Conservation (phyloP, 2,797 vertebrate species). For the Hydrophis major region DNA sequence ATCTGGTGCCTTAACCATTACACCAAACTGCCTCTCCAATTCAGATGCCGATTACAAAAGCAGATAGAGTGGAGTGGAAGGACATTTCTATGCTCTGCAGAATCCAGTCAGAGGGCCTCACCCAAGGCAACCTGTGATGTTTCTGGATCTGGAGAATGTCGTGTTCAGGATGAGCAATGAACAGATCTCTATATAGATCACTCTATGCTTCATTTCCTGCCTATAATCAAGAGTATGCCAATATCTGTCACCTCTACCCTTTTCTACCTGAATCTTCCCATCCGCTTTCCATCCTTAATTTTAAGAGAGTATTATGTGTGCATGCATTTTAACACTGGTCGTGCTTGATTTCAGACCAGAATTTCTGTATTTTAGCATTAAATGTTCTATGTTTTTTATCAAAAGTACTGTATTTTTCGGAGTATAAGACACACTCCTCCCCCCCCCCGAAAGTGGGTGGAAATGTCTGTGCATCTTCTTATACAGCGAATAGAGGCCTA, state of each 20-base stretch:
- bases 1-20: neutral
- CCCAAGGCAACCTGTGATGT: neutral
- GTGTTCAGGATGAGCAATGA: neutral
- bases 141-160: neutral
- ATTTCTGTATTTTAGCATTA: neutral
- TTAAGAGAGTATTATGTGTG: neutral
- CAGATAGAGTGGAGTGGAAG: neutral
- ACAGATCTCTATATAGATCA: neutral
- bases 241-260: neutral
- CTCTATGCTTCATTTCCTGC: neutral
- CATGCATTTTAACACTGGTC: neutral
- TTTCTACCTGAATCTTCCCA: neutral
- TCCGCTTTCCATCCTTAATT: neutral
- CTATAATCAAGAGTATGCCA: neutral
- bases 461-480: too few relatives aligned
- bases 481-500: too few relatives aligned
- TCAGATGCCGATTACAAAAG: neutral
- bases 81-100: neutral
- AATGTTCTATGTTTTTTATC: neutral
- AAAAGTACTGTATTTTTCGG: neutral
- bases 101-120: neutral
- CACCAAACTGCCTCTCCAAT: neutral
- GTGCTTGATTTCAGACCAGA: neutral
- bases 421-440: too few relatives aligned
- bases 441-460: too few relatives aligned